Evolutionary conservation across 1,140 invertebrate species (phyloP), one percentile per base, ranked within the genome.

Genomic region (Drosophila leontia): DNA sequence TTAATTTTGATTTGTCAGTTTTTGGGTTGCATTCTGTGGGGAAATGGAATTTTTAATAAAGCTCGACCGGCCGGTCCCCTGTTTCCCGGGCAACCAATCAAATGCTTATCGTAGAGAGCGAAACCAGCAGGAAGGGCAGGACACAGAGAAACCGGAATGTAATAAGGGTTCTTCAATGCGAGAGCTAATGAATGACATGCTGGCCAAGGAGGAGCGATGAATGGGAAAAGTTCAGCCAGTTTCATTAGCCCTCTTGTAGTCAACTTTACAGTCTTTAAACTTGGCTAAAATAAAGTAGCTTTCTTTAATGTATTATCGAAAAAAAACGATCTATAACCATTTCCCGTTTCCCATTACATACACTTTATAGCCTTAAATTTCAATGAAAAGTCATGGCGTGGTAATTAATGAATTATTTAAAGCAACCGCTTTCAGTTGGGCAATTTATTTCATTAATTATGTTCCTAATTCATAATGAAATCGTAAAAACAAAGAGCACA

Each of bases 1-100:
- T 90, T 90, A 90, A 90, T 90, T 90, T 90, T 90, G 85, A 90
- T 82, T 90, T 90, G 86, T 90, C 78, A 74, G 78, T 88, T 90
- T 90, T 68, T 15, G 63, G 78, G 81, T 79, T 61, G 74, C 81
- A 75, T 81, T 88, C 75, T 75, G 75, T 60, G 85, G 59, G 67
- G 55, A 57, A 90, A 90, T 90, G 85, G 85, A 90, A 90, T 90
- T 90, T 90, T 82, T 90, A 90, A 90, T 90, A 64, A 48, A 42
- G 50, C 35, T 17, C 39, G 7, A 2, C 35, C 42, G 8, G 11
- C 15, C 23, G 23, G 23, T 23, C 23, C 29, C 37, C 17, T 23
- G 42, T 39, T 72, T 60, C 45, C 70, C 11, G 12, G 69, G 45
- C 34, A 72, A 51, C 67, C 53, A 72, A 59, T 42, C 65, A 42